Conservation (phyloP, 2,113 vertebrate species). For the Campylomormyrus numenius region DNA sequence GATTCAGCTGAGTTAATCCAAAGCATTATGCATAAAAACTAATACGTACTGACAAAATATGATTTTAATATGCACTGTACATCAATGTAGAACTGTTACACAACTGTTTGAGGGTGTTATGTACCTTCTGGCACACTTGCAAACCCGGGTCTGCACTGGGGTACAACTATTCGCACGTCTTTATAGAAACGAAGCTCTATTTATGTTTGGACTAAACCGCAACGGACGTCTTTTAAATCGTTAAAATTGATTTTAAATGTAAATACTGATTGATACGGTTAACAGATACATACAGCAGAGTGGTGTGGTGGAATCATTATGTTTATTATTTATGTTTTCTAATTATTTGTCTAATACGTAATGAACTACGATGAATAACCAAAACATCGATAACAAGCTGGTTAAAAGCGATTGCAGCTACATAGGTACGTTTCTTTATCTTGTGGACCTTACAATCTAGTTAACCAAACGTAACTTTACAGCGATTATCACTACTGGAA, state of each 20-base stretch:
- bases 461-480: neutral
- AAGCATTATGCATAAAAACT: too few species aligned
- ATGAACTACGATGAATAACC: neutral
- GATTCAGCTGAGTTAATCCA: too few species aligned
- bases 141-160: neutral
- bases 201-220: neutral
- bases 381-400: neutral
- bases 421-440: neutral
- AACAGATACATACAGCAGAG: neutral
- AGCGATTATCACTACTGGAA: neutral
- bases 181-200: neutral
- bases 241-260: neutral
- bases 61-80: too few species aligned
- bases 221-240: neutral
- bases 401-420: neutral
- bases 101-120: too few species aligned
- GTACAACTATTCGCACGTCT: neutral
- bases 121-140: too few species aligned
- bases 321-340: neutral
- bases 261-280: neutral
- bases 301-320: neutral
- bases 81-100: too few species aligned
- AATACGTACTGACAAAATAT: too few species aligned
- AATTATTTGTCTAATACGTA: neutral
- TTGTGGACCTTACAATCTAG: neutral